A percentile compares a stretch with the other conserved stretches of the same genome.
Conservation (phyloP, 2,888 invertebrate species). For the Phaedon cochleariae region DNA sequence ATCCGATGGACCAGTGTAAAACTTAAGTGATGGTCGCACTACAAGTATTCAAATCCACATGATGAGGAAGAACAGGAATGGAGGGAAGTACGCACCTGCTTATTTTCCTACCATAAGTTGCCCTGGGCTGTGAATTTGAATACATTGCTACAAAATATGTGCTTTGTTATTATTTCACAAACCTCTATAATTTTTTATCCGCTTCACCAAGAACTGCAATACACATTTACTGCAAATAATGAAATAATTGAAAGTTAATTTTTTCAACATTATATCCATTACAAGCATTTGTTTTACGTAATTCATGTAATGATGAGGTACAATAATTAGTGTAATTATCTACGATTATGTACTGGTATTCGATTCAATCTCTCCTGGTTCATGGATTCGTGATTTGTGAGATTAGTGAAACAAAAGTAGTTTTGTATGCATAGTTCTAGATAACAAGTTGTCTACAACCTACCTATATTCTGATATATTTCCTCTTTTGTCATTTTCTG, state of each 20-base stretch:
- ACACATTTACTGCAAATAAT: conserved; percentile 8
- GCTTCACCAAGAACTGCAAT: conserved; percentile 28
- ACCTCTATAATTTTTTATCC: conserved; percentile 37
- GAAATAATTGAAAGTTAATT: conserved; percentile 31
- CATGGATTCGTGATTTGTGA: background rate
- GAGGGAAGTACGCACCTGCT: no score
- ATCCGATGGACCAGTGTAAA: no score
- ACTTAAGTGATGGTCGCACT: no score
- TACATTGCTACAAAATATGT: background rate
- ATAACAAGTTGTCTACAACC: no score
- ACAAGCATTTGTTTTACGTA: conserved; percentile 24
- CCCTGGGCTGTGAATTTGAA: background rate
- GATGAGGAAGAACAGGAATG: no score
- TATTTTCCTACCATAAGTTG: background rate
- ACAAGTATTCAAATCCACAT: no score
- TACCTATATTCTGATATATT: no score
- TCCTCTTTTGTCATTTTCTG: no score
- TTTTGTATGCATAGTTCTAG: background rate
- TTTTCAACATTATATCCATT: conserved; percentile 31
- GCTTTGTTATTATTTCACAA: conserved; percentile 31
- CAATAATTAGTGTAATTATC: background rate
- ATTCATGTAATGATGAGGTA: conserved; percentile 27
- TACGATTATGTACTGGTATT: background rate
- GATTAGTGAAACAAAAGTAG: background rate
- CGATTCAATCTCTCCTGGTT: background rate